Evolutionary conservation across 2,797 vertebrate species (phyloP).

Genomic region (Squalus acanthias): DNA sequence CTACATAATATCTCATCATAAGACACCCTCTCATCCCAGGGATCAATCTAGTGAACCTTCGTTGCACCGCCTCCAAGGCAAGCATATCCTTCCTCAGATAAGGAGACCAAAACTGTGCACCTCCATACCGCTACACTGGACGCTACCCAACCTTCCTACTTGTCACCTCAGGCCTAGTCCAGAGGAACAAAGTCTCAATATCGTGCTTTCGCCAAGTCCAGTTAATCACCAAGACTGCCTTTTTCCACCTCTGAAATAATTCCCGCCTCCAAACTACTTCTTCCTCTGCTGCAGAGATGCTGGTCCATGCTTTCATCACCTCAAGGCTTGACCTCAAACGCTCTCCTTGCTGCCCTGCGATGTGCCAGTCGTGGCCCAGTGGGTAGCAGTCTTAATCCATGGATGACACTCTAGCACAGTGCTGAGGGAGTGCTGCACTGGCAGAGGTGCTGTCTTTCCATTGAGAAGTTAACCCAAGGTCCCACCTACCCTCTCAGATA

Average conservation of each 20-base stretch:
- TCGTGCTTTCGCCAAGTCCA: not conserved
- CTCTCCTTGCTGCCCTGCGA: not conserved
- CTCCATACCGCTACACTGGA: not conserved
- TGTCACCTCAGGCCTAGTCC: not conserved
- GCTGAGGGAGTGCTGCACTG: no score
- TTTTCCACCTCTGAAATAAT: not conserved
- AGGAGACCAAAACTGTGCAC: not conserved
- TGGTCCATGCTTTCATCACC: not conserved
- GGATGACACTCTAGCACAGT: not conserved
- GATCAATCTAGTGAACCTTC: no score
- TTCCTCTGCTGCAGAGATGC: not conserved
- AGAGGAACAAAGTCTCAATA: not conserved
- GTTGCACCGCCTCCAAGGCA: no score
- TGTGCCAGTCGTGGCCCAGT: no score
- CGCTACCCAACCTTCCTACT: not conserved
- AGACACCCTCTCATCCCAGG: no score
- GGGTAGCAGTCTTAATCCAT: not conserved
- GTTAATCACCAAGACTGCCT: not conserved
- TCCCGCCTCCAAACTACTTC: not conserved
- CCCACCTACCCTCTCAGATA: no score
- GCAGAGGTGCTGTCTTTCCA: no score
- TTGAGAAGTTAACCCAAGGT: no score
- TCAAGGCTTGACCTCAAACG: not conserved
- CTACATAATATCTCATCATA: no score
- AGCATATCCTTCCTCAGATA: no score